A percentile compares a stretch with the other conserved stretches of the same genome.
phyloP scores from a whole-genome alignment of 1,140 invertebrate genomes.

The Cardiocondyla obscurior region DNA sequence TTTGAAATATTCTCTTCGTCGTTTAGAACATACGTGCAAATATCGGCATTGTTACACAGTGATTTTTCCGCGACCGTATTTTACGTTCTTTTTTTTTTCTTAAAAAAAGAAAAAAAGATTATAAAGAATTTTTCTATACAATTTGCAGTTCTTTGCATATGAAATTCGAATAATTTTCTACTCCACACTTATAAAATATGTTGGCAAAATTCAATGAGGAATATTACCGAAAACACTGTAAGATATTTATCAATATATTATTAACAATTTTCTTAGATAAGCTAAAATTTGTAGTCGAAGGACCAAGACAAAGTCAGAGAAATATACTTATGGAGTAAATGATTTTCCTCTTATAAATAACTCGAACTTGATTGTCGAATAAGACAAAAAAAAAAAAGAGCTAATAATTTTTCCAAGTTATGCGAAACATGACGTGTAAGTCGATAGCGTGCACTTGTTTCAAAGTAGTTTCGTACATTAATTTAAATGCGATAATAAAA shows the following conservation, averaged over 20 bases:
- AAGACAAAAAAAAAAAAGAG: background rate
- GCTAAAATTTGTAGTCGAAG: background rate
- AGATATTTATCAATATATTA: background rate
- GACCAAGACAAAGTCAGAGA: background rate
- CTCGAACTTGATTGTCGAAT: background rate
- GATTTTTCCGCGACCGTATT: background rate
- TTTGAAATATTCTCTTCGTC: background rate
- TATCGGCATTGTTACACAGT: background rate
- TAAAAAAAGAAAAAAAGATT: background rate
- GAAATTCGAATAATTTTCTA: background rate
- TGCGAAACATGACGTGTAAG: background rate
- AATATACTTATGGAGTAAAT: background rate
- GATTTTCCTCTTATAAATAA: background rate
- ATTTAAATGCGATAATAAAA: conserved; percentile 4
- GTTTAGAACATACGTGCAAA: background rate
- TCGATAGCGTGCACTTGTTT: background rate
- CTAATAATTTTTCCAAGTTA: background rate
- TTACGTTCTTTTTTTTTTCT: too few relatives aligned
- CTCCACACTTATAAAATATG: background rate
- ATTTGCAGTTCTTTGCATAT: background rate
- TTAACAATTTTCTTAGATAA: background rate
- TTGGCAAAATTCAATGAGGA: background rate
- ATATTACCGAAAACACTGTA: background rate
- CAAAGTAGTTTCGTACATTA: background rate
- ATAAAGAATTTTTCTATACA: background rate